These are phyloP conservation scores for Criorhina ranunculi DNA, from an alignment of 2,888 invertebrate species.

Conservation along the genomic window DNA sequence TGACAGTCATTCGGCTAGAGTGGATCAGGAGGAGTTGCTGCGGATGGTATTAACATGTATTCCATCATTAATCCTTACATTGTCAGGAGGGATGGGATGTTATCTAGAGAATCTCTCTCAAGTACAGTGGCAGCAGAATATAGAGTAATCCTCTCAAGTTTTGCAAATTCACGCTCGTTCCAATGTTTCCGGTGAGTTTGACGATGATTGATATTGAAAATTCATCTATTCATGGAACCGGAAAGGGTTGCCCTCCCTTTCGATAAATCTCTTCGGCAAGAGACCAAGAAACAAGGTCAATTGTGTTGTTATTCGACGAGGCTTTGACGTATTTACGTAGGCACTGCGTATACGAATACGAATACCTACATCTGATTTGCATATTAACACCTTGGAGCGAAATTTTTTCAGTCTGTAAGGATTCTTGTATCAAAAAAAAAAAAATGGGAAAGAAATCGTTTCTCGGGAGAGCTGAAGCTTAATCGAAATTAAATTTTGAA, in stretches of 20 bases:
- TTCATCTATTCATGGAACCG: conserved; percentile 31
- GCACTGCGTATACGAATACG: not conserved
- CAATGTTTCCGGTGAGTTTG: conserved; percentile 50
- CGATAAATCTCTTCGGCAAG: conserved; percentile 25
- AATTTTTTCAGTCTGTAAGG: conserved; percentile 2
- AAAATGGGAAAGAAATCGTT: not conserved
- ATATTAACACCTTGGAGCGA: conserved; percentile 61
- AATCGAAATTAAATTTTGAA: conserved; percentile 71
- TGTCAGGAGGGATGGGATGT: not conserved
- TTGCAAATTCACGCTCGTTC: conserved; percentile 29
- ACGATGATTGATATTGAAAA: conserved; percentile 68
- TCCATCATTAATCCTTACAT: conserved; percentile 41
- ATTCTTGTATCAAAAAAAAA: not conserved
- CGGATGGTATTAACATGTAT: conserved; percentile 46
- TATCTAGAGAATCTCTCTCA: conserved; percentile 18
- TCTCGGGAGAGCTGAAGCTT: conserved; percentile 34
- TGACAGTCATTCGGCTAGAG: conserved; percentile 33
- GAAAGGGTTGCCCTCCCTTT: conserved; percentile 47
- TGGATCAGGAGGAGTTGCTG: not conserved
- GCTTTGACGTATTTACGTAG: conserved; percentile 13
- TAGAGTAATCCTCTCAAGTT: conserved; percentile 36
- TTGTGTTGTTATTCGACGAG: conserved; percentile 34
- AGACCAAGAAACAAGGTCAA: conserved; percentile 35
- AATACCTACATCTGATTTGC: conserved; percentile 64
- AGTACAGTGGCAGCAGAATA: not conserved